Conservation (phyloP, 2,113 vertebrate species). For the Megalops atlanticus region DNA sequence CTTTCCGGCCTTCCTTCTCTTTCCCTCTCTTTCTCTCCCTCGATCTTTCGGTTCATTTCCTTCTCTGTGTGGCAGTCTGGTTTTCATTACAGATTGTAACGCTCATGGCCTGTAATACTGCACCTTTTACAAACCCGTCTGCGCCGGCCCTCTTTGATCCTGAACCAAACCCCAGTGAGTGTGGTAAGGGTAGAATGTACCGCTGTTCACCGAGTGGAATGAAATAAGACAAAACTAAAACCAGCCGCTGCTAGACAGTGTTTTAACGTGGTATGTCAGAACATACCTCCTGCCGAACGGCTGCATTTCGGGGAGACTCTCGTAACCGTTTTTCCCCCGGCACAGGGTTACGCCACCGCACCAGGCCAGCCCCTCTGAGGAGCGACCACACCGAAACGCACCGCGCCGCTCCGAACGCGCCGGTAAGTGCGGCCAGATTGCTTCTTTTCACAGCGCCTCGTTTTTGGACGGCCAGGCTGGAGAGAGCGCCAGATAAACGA, state of each 20-base stretch:
- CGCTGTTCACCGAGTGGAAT: constrained; percentile 33
- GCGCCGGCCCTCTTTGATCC: constrained; percentile 68
- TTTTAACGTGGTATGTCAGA: constrained; percentile 34
- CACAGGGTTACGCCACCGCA: background rate
- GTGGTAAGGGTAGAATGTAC: constrained; percentile 26
- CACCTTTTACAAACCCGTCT: constrained; percentile 72
- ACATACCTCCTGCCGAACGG: constrained; percentile 39
- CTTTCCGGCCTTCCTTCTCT: background rate
- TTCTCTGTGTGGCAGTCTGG: too few species aligned
- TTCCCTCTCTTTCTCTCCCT: constrained; percentile 19
- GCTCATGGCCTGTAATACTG: constrained; percentile 68
- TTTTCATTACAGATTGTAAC: constrained; percentile 67
- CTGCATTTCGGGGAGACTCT: background rate
- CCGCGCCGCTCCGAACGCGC: background rate
- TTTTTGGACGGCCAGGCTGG: constrained; percentile 10
- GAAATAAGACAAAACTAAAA: constrained; percentile 29
- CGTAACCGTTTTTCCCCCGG: background rate
- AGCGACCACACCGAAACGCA: background rate
- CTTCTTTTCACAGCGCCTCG: background rate
- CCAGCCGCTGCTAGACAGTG: constrained; percentile 36
- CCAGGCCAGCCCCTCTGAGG: background rate
- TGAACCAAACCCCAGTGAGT: constrained; percentile 33
- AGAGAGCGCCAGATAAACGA: constrained; percentile 34
- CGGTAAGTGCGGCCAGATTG: background rate
- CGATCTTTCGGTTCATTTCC: too few species aligned